Evolutionary conservation across 2,888 invertebrate species (phyloP).

Genomic region (Folsomia manolachei): DNA sequence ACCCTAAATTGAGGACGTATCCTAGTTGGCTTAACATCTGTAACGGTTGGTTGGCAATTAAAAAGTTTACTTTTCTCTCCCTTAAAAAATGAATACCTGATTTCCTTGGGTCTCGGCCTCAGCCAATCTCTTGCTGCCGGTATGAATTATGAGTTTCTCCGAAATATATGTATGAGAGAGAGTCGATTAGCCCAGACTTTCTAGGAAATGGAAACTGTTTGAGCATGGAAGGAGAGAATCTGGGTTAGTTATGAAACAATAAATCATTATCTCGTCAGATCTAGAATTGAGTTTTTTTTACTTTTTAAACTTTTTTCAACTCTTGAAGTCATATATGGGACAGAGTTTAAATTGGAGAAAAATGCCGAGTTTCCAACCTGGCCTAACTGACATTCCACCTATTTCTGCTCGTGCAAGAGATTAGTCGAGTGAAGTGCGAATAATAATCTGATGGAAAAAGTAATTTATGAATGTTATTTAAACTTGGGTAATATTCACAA

Average conservation of each 20-base stretch:
- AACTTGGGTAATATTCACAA: background rate
- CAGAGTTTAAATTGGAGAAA: no score
- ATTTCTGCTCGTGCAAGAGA: background rate
- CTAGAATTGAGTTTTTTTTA: background rate
- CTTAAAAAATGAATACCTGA: background rate
- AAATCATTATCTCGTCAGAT: background rate
- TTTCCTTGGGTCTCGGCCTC: background rate
- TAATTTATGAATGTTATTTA: background rate
- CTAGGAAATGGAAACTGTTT: background rate
- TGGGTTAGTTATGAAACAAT: background rate
- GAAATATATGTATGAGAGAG: background rate
- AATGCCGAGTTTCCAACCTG: no score
- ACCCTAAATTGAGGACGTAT: no score
- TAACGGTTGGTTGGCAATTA: no score
- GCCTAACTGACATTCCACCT: no score
- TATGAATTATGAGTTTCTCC: background rate
- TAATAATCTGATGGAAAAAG: background rate
- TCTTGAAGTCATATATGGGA: no score
- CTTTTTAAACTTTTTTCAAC: background rate
- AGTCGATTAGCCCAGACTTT: background rate
- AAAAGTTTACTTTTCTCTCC: no score
- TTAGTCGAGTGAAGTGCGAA: background rate
- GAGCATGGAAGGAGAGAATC: background rate
- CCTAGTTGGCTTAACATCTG: no score
- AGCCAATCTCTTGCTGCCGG: no score